A percentile compares a stretch with the other conserved stretches of the same genome.
These are phyloP conservation scores for Plagodis pulveraria DNA, from an alignment of 2,888 invertebrate species.

Conservation along the genomic window DNA sequence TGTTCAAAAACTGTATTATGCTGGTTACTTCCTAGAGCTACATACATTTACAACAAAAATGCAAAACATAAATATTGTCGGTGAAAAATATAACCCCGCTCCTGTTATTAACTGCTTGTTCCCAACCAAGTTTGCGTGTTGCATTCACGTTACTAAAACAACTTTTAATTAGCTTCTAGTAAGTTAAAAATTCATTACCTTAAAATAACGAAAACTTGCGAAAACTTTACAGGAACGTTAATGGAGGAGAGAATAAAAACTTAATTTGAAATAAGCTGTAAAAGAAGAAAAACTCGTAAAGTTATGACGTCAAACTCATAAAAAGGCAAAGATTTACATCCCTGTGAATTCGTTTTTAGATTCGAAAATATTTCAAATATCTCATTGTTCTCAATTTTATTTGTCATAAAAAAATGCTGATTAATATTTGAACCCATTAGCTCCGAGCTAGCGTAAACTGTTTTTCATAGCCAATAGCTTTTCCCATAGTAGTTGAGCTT, in stretches of 20 bases:
- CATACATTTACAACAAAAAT: background rate
- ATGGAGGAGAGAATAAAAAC: conserved; percentile 24
- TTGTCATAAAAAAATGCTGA: no score
- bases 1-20: no score
- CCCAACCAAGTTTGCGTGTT: conserved; percentile 33
- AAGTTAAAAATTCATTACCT: conserved; percentile 27
- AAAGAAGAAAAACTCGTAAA: conserved; percentile 22
- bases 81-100: conserved; percentile 14
- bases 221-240: conserved; percentile 22
- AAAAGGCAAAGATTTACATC: conserved; percentile 22
- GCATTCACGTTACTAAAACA: conserved; percentile 16
- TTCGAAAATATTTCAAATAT: background rate
- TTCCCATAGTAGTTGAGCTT: no score
- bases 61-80: background rate
- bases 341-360: conserved; percentile 14
- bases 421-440: no score
- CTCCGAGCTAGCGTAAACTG: no score
- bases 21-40: no score
- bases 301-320: conserved; percentile 22
- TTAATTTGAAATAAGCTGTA: conserved; percentile 28
- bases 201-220: conserved; percentile 26
- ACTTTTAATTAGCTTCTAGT: conserved; percentile 29
- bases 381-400: no score
- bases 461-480: no score
- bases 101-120: conserved; percentile 33